These are phyloP conservation scores for Drosophila seguyi DNA, from an alignment of 1,140 invertebrate species.

Conservation along the genomic window DNA sequence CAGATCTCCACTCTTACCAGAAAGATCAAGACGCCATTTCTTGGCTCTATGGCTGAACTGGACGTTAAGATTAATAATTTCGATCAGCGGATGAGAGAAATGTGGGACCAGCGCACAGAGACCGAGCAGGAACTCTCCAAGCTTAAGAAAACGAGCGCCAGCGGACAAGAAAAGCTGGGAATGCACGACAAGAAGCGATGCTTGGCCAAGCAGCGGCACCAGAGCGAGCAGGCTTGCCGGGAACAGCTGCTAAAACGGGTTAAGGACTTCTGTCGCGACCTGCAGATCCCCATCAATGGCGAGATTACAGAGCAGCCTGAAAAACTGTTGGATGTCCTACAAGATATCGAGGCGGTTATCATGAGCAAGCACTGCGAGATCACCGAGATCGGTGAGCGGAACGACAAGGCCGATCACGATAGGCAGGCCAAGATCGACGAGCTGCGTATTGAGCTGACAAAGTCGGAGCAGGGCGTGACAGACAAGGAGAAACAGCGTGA, in stretches of 20 bases:
- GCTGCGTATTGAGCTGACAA: constrained; percentile 84
- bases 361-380: constrained; percentile 70
- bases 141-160: constrained; percentile 86
- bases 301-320: constrained; percentile 32
- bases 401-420: constrained; percentile 81
- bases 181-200: constrained; percentile 61
- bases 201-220: constrained; percentile 59
- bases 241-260: constrained; percentile 65
- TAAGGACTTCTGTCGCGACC: constrained; percentile 50
- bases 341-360: constrained; percentile 64
- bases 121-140: constrained; percentile 75
- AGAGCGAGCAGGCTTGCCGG: constrained; percentile 67
- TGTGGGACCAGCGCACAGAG: constrained; percentile 85
- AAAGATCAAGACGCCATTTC: constrained; percentile 71
- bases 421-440: constrained; percentile 86
- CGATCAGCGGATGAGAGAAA: constrained; percentile 78
- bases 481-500: constrained; percentile 79
- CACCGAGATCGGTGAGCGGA: constrained; percentile 50
- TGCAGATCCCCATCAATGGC: constrained; percentile 51
- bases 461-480: constrained; percentile 85
- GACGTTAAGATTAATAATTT: constrained; percentile 86
- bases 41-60: constrained; percentile 85
- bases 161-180: constrained; percentile 69
- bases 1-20: constrained; percentile 61
- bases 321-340: constrained; percentile 36